Conservation (phyloP, 2,113 vertebrate species). For the Thomomys bottae region DNA sequence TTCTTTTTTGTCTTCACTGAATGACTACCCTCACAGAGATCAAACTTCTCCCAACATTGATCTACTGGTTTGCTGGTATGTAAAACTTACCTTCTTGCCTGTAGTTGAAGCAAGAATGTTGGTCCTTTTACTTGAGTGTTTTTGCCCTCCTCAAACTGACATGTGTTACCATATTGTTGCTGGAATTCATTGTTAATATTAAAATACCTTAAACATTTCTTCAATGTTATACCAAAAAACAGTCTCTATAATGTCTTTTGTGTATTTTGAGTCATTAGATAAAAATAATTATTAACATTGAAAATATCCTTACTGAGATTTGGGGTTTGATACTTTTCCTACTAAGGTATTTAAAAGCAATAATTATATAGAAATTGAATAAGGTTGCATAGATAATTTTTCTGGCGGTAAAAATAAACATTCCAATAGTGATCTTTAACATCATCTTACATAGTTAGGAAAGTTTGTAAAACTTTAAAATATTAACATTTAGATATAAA, state of each 20-base stretch:
- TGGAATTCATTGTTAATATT: constrained; percentile 49
- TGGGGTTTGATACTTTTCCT: constrained; percentile 38
- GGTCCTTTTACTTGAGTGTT: constrained; percentile 71
- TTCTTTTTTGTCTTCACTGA: constrained; percentile 89
- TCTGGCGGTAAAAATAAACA: constrained; percentile 49
- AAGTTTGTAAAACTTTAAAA: constrained; percentile 64
- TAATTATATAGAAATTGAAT: constrained; percentile 43
- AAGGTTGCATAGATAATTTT: constrained; percentile 50
- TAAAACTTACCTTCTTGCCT: constrained; percentile 86
- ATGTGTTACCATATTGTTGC: constrained; percentile 61
- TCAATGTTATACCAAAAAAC: constrained; percentile 65
- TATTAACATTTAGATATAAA: constrained; percentile 67
- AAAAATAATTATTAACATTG: constrained; percentile 62
- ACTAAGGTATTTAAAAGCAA: constrained; percentile 22
- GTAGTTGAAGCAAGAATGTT: constrained; percentile 83
- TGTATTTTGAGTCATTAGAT: constrained; percentile 48
- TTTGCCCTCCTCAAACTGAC: constrained; percentile 39
- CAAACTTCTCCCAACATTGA: constrained; percentile 87
- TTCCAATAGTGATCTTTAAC: constrained; percentile 50
- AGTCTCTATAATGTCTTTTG: constrained; percentile 8
- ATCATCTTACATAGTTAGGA: constrained; percentile 67
- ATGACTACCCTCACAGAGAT: constrained; percentile 86
- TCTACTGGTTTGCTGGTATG: constrained; percentile 86
- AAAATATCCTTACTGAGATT: constrained; percentile 58
- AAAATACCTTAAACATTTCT: constrained; percentile 74